Base-by-base conservation (phyloP, 2,888 invertebrate species). In the Lymantria monacha region DNA sequence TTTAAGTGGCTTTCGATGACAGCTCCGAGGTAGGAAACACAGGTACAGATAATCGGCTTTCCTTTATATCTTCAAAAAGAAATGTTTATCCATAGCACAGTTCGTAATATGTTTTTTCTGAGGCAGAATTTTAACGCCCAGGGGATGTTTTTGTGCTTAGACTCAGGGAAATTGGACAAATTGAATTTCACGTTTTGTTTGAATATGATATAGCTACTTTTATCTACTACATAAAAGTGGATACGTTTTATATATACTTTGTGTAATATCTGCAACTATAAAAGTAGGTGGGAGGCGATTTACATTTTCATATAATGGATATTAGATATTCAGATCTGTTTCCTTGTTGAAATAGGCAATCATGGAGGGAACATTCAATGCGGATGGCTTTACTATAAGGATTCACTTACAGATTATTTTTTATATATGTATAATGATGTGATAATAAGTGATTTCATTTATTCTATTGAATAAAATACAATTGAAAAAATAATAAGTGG, bases 111-210 rank as follows among this genome's bases (percentile, higher is more conserved):
- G 73, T 76, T 79, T 77, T n/a, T 72, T 69, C 54, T 64, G 65
- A 60, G 61, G 58, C 60, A 61, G 63, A 68, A 64, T 74, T 75
- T 74, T 72, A 66, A 62, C 61, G 65, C 74, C 69, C 72, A 55
- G 42, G 74, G 72, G 74, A 75, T 73, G 70, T 77, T 74, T 75
- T 77, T 75, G 63, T 72, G 72, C 64, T 72, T 69, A 72, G 66
- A 71, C 67, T 66, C 63, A 60, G 57, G 73, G 68, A 74, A 76
- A 75, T 77, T 68, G 70, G 68, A 70, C 73, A 76, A 75, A 78
- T 76, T 72, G 74, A 80, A 79, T 80, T 74, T 61, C 70, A 61
- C 69, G 70, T 71, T 74, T 75, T 74, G 75, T 78, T 72, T 74
- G 65, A 70, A 72, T 70, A 69, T 72, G 67, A 69, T 71, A 53